A percentile compares a stretch with the other conserved stretches of the same genome.
Evolutionary conservation across 30 jellyfish, hydroid and myxozoan genomes (phyloP).

Genomic region (Hydractinia symbiolongicarpus): DNA sequence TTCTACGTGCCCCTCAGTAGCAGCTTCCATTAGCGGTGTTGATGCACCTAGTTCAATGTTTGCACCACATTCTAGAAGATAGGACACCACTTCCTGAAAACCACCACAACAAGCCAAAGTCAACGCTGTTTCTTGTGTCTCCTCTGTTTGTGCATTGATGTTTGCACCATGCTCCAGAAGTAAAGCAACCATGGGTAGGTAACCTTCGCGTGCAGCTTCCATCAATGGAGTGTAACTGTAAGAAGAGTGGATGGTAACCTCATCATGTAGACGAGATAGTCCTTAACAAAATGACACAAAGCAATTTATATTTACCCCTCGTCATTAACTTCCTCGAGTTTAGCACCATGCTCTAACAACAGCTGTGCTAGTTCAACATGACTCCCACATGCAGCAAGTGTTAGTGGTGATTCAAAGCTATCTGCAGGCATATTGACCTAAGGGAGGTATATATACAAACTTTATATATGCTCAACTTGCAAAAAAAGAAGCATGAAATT

Average conservation of each 20-base stretch:
- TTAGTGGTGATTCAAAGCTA: constrained; percentile 94
- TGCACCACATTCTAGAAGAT: constrained; percentile 89
- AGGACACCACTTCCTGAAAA: constrained; percentile 78
- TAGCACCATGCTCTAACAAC: constrained; percentile 88
- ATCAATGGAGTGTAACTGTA: constrained; percentile 85
- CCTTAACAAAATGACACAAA: not conserved
- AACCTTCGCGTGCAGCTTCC: constrained; percentile 99
- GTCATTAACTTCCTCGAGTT: constrained; percentile 92
- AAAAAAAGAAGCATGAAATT: not conserved
- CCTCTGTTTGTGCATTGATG: constrained; percentile 93
- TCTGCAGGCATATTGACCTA: constrained; percentile 99
- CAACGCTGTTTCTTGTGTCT: constrained; percentile 92
- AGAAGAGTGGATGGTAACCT: not conserved
- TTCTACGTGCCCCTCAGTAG: constrained; percentile 98
- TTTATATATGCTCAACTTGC: not conserved
- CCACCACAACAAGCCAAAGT: constrained; percentile 99
- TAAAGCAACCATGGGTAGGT: constrained; percentile 90
- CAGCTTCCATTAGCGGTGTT: constrained; percentile 97
- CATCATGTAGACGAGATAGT: not conserved
- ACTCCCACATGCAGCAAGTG: constrained; percentile 98
- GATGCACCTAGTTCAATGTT: constrained; percentile 95
- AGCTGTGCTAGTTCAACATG: constrained; percentile 95
- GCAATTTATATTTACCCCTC: constrained; percentile 71
- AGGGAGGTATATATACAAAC: not conserved
- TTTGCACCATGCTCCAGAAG: constrained; percentile 88